Evolutionary conservation across 2,888 invertebrate species (phyloP).

Genomic region (Acheta domesticus): DNA sequence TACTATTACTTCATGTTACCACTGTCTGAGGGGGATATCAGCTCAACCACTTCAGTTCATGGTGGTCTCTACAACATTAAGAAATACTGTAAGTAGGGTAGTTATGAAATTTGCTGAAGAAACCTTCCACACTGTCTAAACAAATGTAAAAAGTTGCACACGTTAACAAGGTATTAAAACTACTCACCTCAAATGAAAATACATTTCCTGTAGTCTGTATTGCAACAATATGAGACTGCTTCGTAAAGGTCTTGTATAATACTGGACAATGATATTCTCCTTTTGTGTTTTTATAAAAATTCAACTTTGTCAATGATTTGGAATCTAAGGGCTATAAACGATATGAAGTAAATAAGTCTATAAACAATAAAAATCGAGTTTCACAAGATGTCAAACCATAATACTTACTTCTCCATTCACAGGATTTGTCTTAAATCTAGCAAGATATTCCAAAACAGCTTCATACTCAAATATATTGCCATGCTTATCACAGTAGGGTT

Average conservation of each 20-base stretch:
- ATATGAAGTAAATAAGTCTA: conserved; percentile 29
- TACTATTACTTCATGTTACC: too few relatives aligned
- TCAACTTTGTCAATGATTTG: conserved; percentile 78
- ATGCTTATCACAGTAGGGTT: conserved; percentile 83
- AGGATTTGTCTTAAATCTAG: conserved; percentile 90
- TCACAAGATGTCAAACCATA: neutral
- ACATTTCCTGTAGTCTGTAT: conserved; percentile 92
- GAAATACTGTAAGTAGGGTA: too few relatives aligned
- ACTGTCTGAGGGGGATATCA: too few relatives aligned
- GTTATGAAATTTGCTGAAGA: too few relatives aligned
- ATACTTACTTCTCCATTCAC: conserved; percentile 75
- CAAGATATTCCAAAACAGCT: conserved; percentile 79
- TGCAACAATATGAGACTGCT: conserved; percentile 90
- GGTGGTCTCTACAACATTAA: too few relatives aligned
- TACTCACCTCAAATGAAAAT: conserved; percentile 73
- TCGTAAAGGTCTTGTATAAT: conserved; percentile 85
- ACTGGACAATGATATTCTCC: conserved; percentile 91
- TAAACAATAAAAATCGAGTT: too few relatives aligned
- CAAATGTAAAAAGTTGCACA: too few relatives aligned
- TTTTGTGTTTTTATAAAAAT: conserved; percentile 81
- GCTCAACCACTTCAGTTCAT: too few relatives aligned
- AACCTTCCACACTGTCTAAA: too few relatives aligned
- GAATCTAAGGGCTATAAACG: conserved; percentile 67
- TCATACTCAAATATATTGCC: conserved; percentile 93
- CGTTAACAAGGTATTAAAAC: too few relatives aligned